These are phyloP conservation scores for Bembecia ichneumoniformis DNA, from an alignment of 2,888 invertebrate species.

Conservation along the genomic window DNA sequence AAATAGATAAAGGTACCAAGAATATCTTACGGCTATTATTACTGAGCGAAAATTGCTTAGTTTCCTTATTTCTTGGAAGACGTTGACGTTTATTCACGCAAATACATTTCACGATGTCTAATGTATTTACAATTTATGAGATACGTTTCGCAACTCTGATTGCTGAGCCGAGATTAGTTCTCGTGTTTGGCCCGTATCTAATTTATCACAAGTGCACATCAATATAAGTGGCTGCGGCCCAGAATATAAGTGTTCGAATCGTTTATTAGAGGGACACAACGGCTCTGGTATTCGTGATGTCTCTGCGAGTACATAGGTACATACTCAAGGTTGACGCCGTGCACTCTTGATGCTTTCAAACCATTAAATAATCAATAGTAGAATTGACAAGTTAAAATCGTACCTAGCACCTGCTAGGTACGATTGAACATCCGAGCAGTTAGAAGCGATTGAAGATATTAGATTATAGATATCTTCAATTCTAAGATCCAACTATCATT, in stretches of 20 bases:
- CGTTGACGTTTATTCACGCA: constrained; percentile 13
- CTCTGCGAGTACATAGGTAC: not conserved
- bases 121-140: constrained; percentile 45
- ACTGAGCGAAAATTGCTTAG: too few relatives aligned
- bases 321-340: too few relatives aligned
- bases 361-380: too few relatives aligned
- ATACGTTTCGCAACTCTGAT: constrained; percentile 58
- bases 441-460: too few relatives aligned
- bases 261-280: constrained; percentile 25
- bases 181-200: constrained; percentile 47
- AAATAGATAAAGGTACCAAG: too few relatives aligned
- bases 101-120: constrained; percentile 24
- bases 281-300: constrained; percentile 34
- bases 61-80: not conserved
- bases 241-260: not conserved
- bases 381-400: too few relatives aligned
- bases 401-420: too few relatives aligned
- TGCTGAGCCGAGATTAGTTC: constrained; percentile 50
- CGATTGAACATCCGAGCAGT: too few relatives aligned
- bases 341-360: too few relatives aligned
- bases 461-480: too few relatives aligned
- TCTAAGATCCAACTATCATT: too few relatives aligned
- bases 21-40: too few relatives aligned
- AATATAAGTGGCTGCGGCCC: not conserved
- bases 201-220: constrained; percentile 43